Evolutionary conservation across 2,888 invertebrate genomes (phyloP).

Genomic region (Hanleya hanleyi): DNA sequence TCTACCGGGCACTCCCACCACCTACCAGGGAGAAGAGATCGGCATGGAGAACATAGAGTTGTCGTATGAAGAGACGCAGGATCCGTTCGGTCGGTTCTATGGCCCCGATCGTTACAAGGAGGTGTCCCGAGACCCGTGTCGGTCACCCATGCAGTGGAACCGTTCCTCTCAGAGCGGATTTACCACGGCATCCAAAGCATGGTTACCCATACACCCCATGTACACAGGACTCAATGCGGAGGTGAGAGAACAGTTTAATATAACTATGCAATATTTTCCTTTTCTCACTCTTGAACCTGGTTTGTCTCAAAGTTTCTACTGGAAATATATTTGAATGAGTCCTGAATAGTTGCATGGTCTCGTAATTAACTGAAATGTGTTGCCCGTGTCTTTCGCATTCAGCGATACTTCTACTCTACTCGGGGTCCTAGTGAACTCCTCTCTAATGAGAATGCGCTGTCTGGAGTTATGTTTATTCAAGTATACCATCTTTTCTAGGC

Average conservation of each 20-base stretch:
- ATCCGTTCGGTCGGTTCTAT: constrained; percentile 52
- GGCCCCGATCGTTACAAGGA: constrained; percentile 43
- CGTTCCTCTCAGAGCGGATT: constrained; percentile 43
- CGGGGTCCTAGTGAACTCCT: too few species aligned
- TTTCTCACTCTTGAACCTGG: too few species aligned
- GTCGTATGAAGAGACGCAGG: constrained; percentile 54
- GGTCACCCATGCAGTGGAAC: constrained; percentile 62
- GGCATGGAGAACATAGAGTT: constrained; percentile 81
- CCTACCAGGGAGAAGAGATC: constrained; percentile 92
- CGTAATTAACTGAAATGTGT: too few species aligned
- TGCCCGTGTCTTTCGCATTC: too few species aligned
- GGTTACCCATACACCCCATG: constrained; percentile 47
- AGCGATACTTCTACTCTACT: too few species aligned
- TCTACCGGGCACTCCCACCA: constrained; percentile 88
- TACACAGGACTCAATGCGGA: constrained; percentile 37
- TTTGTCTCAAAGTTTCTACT: too few species aligned
- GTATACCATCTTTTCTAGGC: constrained; percentile 15
- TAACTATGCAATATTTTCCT: too few species aligned
- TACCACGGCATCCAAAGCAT: constrained; percentile 28
- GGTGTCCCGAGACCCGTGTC: constrained; percentile 39
- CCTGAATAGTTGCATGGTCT: too few species aligned
- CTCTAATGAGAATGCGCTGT: too few species aligned
- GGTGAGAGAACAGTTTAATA: too few species aligned
- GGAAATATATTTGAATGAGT: too few species aligned
- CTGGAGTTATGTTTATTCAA: too few species aligned